Evolutionary conservation across 2,888 invertebrate species (phyloP).

Genomic region (Panzeria rudis): DNA sequence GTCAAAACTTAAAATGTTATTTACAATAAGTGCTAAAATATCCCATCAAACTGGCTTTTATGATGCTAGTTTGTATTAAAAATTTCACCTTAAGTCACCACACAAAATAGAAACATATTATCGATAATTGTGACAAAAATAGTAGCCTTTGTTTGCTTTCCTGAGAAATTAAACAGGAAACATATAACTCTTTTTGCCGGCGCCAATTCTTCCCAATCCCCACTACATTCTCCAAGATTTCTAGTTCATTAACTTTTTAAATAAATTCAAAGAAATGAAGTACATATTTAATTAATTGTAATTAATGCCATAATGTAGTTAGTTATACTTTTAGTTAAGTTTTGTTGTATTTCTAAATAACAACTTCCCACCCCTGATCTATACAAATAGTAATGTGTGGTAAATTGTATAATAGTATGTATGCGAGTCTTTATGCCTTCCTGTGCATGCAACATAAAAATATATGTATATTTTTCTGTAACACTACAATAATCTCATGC

Average conservation of each 20-base stretch:
- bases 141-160: too few relatives aligned
- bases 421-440: conserved; percentile 26
- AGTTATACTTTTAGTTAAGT: neutral
- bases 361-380: conserved; percentile 9
- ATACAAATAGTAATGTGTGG: neutral
- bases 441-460: conserved; percentile 54
- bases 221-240: too few relatives aligned
- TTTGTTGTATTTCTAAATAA: neutral
- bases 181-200: too few relatives aligned
- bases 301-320: neutral
- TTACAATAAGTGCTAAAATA: too few relatives aligned
- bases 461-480: conserved; percentile 27
- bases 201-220: too few relatives aligned
- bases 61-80: too few relatives aligned
- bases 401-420: neutral
- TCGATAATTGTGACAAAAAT: too few relatives aligned
- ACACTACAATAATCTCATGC: conserved; percentile 53
- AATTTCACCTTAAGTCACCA: too few relatives aligned
- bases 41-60: too few relatives aligned
- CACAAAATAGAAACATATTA: too few relatives aligned
- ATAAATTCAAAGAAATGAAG: neutral
- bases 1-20: too few relatives aligned
- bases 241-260: neutral
- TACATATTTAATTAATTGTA: neutral
- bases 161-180: too few relatives aligned